Base-by-base conservation (phyloP, 1,140 invertebrate genomes). In the Dolichoris vasculosae region DNA sequence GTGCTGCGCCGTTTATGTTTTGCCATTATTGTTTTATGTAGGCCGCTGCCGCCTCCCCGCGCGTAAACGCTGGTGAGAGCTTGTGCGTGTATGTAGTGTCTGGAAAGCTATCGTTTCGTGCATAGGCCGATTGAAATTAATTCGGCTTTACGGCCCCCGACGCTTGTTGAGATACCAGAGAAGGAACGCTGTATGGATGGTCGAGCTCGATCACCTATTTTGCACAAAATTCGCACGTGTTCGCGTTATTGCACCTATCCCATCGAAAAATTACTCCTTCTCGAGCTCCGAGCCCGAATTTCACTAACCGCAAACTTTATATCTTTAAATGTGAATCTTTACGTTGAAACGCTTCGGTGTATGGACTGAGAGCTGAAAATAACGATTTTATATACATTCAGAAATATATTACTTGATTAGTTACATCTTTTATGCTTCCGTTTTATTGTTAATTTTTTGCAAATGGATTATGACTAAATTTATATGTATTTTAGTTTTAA, bases 11-110 rank as follows among this genome's bases (percentile, higher is more conserved):
- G 93, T 93, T 93, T 93, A 93, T 93, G 93, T 90, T 92, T 90
- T 88, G 91, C 92, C 92, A 92, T 93, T 93, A 93, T 93, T 93
- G 93, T 93, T 93, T 93, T 93, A 93, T 92, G 92, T 91, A 92
- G 91, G 90, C 89, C 90, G 89, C 89, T 89, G 91, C 32, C 87
- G 89, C 89, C 78, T 82, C 30, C 59, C 38, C 84, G 20, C 76
- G 78, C 59, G 81, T 77, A 85, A 82, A 84, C 79, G 78, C n/a
- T 20, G 32, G 51, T 38, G 20, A 38, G n/a, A 59, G 40, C n/a
- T 3, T 26, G 76, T n/a, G n/a, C 0, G 11, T 2, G 32, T 35
- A 2, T 17, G 35, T 23, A 40, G 59, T 9, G 23, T 2, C 20
- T 8, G 6, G 7, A 43, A 38, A 55, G 48, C 48, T 48, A 71